phyloP scores from a whole-genome alignment of 1,140 invertebrate species.

The Apolygus lucorum region DNA sequence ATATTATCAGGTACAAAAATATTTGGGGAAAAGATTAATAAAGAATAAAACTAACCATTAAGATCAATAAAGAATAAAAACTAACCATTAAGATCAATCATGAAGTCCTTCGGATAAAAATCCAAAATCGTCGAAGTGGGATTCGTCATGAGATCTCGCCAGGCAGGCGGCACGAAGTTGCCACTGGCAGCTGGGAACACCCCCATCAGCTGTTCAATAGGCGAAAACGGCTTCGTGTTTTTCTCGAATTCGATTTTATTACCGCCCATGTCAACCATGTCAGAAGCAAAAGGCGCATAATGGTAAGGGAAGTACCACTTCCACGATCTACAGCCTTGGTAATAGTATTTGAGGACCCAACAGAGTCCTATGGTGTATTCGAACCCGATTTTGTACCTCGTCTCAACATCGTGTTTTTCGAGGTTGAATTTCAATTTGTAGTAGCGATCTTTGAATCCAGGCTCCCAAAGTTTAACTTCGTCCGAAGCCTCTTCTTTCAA shows the following conservation, averaged over 20 bases:
- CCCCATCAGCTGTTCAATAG: constrained; percentile 97
- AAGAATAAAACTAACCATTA: too few species aligned
- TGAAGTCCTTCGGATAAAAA: constrained; percentile 98
- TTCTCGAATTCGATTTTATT: constrained; percentile 80
- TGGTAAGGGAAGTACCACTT: constrained; percentile 99
- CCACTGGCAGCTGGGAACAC: constrained; percentile 97
- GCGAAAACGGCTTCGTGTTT: constrained; percentile 86
- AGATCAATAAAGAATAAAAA: too few species aligned
- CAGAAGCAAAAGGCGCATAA: constrained; percentile 99
- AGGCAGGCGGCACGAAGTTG: constrained; percentile 84
- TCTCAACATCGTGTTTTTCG: constrained; percentile 64
- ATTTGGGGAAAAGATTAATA: too few species aligned
- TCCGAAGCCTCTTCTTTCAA: constrained; percentile 69
- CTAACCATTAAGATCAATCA: constrained; percentile 92
- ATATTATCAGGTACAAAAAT: too few species aligned
- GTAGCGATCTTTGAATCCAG: constrained; percentile 96
- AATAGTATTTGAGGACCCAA: constrained; percentile 98
- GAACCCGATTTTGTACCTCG: constrained; percentile 72
- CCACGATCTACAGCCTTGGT: constrained; percentile 99
- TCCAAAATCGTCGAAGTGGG: constrained; percentile 93
- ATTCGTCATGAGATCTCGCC: constrained; percentile 90
- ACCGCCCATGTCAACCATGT: constrained; percentile 87
- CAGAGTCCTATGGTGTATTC: constrained; percentile 94
- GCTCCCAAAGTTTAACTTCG: constrained; percentile 93
- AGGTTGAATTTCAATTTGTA: constrained; percentile 97